Evolutionary conservation across 2,113 vertebrate species (phyloP).

Genomic region (Rhineura floridana): DNA sequence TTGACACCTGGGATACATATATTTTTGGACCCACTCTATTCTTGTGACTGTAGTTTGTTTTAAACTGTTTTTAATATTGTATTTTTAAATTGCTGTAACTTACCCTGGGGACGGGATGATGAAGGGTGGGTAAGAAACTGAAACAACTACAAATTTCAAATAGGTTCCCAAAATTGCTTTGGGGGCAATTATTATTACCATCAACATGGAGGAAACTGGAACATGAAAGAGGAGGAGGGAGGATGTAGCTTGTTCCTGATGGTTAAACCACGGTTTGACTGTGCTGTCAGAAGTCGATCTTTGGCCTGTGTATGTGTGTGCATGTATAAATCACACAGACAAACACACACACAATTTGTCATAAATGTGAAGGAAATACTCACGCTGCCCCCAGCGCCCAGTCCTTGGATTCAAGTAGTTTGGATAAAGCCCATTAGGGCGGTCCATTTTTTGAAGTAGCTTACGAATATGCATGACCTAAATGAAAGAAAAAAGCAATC

Average conservation of each 20-base stretch:
- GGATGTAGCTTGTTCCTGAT: not conserved
- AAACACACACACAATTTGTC: not conserved
- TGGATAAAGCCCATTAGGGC: conserved; percentile 97
- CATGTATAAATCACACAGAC: not conserved
- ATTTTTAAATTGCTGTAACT: too few relatives aligned
- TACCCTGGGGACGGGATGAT: too few relatives aligned
- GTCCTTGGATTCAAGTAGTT: conserved; percentile 98
- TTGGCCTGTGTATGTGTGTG: too few relatives aligned
- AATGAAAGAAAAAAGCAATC: conserved; percentile 60
- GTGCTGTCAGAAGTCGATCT: not conserved
- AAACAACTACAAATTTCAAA: too few relatives aligned
- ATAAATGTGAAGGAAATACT: conserved; percentile 76
- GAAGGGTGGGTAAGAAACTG: too few relatives aligned
- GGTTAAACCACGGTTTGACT: not conserved
- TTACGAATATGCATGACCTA: conserved; percentile 99
- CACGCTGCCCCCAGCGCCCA: conserved; percentile 97
- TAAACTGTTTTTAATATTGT: too few relatives aligned
- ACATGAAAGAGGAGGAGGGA: not conserved
- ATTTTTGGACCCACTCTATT: too few relatives aligned
- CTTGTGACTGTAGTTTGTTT: too few relatives aligned
- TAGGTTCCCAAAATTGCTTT: not conserved
- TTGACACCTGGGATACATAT: too few relatives aligned
- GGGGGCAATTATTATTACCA: not conserved
- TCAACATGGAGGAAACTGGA: not conserved
- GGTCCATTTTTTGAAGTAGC: conserved; percentile 97